Percentiles rank a stretch among this genome's conserved stretches.
phyloP scores from a whole-genome alignment of 2,113 vertebrate species.

The Grus americana region DNA sequence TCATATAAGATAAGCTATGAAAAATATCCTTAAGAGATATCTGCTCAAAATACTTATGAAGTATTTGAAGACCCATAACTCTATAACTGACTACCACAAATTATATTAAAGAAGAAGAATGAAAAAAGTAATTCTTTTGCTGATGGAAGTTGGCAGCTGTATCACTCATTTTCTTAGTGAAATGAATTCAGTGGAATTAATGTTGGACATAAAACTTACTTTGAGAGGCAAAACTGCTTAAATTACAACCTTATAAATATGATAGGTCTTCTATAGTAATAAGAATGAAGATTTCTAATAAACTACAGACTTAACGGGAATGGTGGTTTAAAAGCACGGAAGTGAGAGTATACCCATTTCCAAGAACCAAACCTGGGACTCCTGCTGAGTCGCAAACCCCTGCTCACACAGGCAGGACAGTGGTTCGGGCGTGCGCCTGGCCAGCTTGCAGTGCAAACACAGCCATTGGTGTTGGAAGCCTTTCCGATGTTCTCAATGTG shows the following conservation, averaged over 20 bases:
- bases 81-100: conserved; percentile 54
- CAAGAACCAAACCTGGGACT: not conserved
- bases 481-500: accelerated
- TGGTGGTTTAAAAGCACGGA: not conserved
- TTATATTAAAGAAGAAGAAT: conserved; percentile 53
- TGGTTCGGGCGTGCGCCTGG: not conserved
- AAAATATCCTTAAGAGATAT: conserved; percentile 2
- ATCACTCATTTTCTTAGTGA: conserved; percentile 61
- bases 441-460: not conserved
- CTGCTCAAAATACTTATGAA: conserved; percentile 21
- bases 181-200: conserved; percentile 55
- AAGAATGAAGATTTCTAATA: conserved; percentile 14
- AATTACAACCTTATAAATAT: conserved; percentile 41
- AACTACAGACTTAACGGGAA: not conserved
- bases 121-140: conserved; percentile 48
- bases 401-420: accelerated
- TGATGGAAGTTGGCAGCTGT: conserved; percentile 61
- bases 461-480: not conserved
- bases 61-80: conserved; percentile 48
- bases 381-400: not conserved
- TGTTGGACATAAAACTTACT: conserved; percentile 55
- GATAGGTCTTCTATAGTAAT: not conserved
- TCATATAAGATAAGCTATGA: not conserved
- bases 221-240: conserved; percentile 53
- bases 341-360: not conserved